Percentiles rank a stretch among this genome's conserved stretches.
Evolutionary conservation across 2,797 vertebrate genomes (phyloP).

Genomic region (Macropodus opercularis): DNA sequence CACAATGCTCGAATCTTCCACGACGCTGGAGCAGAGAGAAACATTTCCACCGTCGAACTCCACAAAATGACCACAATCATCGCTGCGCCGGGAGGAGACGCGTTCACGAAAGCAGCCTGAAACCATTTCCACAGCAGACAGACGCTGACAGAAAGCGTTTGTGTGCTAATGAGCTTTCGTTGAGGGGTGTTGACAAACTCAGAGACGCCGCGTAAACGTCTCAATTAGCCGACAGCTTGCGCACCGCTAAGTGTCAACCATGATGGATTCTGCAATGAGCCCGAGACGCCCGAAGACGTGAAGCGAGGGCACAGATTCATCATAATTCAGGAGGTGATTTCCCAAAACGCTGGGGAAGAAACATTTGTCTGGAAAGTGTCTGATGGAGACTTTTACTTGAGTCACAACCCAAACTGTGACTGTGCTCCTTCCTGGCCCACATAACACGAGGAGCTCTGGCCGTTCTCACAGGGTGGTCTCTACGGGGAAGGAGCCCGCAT

Average conservation of each 20-base stretch:
- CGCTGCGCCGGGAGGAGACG: not conserved
- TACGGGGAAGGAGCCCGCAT: too few species aligned
- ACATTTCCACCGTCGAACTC: not conserved
- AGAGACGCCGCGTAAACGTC: slow-evolving; percentile 15
- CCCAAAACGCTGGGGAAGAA: not conserved
- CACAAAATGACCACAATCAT: not conserved
- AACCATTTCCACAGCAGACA: not conserved
- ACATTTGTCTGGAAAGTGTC: not conserved
- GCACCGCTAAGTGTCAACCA: slow-evolving; percentile 5
- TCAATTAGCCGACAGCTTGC: slow-evolving; percentile 33
- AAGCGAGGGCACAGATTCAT: slow-evolving; percentile 9
- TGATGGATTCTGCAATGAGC: slow-evolving; percentile 30
- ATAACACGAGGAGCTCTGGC: not conserved
- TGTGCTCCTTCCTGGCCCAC: too few species aligned
- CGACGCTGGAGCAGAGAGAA: too few species aligned
- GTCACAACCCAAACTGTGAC: too few species aligned
- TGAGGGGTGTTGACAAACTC: not conserved
- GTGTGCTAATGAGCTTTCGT: slow-evolving; percentile 10
- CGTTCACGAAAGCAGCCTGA: not conserved
- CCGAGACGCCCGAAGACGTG: slow-evolving; percentile 8
- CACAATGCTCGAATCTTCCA: not conserved
- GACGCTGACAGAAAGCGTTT: slow-evolving; percentile 9
- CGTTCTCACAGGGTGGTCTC: too few species aligned
- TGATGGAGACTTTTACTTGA: not conserved
- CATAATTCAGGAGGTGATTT: not conserved